Conservation (phyloP, 2,888 invertebrate species). For the Catocala fraxini region DNA sequence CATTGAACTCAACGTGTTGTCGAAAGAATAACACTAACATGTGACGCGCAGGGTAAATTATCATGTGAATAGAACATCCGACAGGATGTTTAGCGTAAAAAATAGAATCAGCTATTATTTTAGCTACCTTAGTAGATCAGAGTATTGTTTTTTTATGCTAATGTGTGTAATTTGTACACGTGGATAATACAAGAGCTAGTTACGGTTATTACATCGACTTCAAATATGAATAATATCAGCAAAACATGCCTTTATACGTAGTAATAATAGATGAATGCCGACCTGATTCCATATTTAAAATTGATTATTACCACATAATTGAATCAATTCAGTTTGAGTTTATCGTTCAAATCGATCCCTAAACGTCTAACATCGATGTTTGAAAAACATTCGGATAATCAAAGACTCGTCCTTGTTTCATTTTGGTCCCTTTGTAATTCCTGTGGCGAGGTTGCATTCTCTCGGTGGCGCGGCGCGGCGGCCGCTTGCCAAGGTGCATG, state of each 20-base stretch:
- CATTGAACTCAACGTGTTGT: slow-evolving; percentile 27
- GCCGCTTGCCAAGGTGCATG: slow-evolving; percentile 29
- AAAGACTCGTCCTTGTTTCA: slow-evolving; percentile 78
- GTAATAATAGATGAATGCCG: too few species aligned
- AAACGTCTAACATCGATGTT: slow-evolving; percentile 49
- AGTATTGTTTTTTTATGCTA: slow-evolving; percentile 25
- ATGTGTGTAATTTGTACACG: slow-evolving; percentile 3
- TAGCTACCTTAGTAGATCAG: slow-evolving; percentile 6
- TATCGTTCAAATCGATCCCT: slow-evolving; percentile 46
- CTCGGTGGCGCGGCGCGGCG: slow-evolving; percentile 59
- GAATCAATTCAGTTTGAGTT: slow-evolving; percentile 21
- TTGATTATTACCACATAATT: background rate
- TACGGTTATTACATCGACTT: background rate
- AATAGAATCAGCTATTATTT: slow-evolving; percentile 47
- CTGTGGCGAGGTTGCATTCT: slow-evolving; percentile 80
- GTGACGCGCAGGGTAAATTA: slow-evolving; percentile 61
- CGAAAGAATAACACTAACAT: slow-evolving; percentile 45
- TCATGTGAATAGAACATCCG: slow-evolving; percentile 60
- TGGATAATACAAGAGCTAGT: background rate
- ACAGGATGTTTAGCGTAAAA: slow-evolving; percentile 65
- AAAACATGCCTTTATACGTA: too few species aligned
- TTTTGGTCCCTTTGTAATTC: slow-evolving; percentile 78
- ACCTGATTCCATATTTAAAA: too few species aligned
- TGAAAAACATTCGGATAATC: slow-evolving; percentile 67
- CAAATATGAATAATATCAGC: too few species aligned